Evolutionary conservation across 2,113 vertebrate species (phyloP).

Genomic region (Periophthalmus modestus): DNA sequence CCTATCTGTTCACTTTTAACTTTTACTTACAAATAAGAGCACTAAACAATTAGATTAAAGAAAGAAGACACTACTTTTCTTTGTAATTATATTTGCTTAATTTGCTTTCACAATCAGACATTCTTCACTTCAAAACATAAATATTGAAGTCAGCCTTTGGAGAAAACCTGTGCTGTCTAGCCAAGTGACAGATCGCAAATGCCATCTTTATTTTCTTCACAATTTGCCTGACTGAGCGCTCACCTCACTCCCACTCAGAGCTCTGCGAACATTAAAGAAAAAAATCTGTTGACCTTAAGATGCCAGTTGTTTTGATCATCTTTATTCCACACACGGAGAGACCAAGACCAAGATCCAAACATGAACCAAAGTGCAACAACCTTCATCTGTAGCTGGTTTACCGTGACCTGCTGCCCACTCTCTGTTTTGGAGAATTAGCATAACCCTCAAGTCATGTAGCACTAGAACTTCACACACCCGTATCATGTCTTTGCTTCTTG

Average conservation of each 20-base stretch:
- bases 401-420: slow-evolving; percentile 16
- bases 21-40: neutral
- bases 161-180: neutral
- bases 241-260: slow-evolving; percentile 5
- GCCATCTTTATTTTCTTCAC: neutral
- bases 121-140: neutral
- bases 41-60: neutral
- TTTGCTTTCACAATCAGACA: neutral
- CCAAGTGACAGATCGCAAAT: neutral
- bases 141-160: neutral
- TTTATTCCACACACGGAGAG: slow-evolving; percentile 26
- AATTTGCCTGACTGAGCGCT: neutral
- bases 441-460: slow-evolving; percentile 12
- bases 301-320: slow-evolving; percentile 29
- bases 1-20: too few relatives aligned
- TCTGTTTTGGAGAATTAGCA: slow-evolving; percentile 10
- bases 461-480: slow-evolving; percentile 17
- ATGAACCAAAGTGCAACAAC: slow-evolving; percentile 20
- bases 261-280: slow-evolving; percentile 11
- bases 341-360: slow-evolving; percentile 28
- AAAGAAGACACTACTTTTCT: neutral
- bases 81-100: neutral
- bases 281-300: slow-evolving; percentile 25
- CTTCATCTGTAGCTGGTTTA: slow-evolving; percentile 40
- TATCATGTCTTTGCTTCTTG: slow-evolving; percentile 13